Evolutionary conservation across 2,888 invertebrate species (phyloP).

Genomic region (Leptothorax acervorum): DNA sequence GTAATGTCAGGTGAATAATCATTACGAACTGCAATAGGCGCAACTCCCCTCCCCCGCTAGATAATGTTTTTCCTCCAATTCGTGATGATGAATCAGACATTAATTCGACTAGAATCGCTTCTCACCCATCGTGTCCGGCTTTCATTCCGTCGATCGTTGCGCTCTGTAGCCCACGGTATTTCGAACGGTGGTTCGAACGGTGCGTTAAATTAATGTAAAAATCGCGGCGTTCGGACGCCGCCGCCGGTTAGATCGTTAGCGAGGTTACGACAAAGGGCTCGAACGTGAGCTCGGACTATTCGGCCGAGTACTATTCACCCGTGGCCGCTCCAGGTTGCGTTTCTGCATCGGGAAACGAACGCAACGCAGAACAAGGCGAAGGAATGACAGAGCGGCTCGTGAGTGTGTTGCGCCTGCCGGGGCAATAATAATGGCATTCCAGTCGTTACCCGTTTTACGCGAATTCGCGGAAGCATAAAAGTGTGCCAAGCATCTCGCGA

Average conservation of each 20-base stretch:
- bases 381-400: conserved; percentile 51
- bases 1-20: conserved; percentile 47
- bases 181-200: not conserved
- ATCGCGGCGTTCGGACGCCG: not conserved
- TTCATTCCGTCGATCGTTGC: not conserved
- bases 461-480: conserved; percentile 73
- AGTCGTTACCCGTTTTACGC: conserved; percentile 71
- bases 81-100: not conserved
- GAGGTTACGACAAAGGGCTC: conserved; percentile 22
- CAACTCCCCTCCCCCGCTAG: not conserved
- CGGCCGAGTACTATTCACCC: not conserved
- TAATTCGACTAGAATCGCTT: not conserved
- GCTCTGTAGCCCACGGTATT: not conserved
- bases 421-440: conserved; percentile 75
- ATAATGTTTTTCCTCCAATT: conserved; percentile 1
- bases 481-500: conserved; percentile 65
- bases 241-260: not conserved
- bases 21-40: not conserved
- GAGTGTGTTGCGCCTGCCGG: conserved; percentile 58
- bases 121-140: not conserved
- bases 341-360: conserved; percentile 44
- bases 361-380: not conserved
- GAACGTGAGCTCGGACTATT: conserved; percentile 44
- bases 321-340: conserved; percentile 15
- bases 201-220: conserved; percentile 33